Percentiles rank a stretch among this genome's conserved stretches.
Conservation (phyloP, 2,113 vertebrate species). For the Crotophaga sulcirostris region DNA sequence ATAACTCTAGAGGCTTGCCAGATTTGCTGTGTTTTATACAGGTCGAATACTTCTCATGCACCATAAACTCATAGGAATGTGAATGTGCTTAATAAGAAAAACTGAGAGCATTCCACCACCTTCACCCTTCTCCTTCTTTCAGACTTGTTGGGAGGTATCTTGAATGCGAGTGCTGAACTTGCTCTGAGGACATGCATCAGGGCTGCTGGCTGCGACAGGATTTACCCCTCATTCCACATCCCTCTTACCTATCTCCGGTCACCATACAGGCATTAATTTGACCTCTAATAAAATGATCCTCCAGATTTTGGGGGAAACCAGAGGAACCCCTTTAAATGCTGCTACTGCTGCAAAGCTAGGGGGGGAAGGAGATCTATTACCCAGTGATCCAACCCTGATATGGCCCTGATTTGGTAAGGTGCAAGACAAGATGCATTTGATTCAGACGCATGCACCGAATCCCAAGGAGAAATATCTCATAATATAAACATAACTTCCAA, state of each 20-base stretch:
- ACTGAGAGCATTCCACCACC: background rate
- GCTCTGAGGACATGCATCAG: too few species aligned
- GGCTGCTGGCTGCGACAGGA: too few species aligned
- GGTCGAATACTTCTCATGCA: background rate
- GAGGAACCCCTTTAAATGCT: background rate
- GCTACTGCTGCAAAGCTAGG: accelerated
- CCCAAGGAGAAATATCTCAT: background rate
- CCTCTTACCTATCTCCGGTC: too few species aligned
- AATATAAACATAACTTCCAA: background rate
- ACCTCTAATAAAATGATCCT: background rate
- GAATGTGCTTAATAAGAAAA: background rate
- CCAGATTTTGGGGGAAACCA: background rate
- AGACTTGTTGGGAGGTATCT: background rate
- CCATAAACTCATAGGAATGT: background rate
- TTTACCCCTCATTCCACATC: background rate
- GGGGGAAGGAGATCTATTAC: background rate
- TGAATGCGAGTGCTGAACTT: accelerated
- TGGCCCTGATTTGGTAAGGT: background rate
- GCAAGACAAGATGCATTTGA: too few species aligned
- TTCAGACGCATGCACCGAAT: background rate
- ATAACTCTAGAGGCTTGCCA: background rate
- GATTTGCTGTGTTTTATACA: background rate
- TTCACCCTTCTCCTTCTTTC: background rate
- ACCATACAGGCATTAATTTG: accelerated
- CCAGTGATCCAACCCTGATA: background rate